Conservation (phyloP, 1,140 invertebrate genomes). For the Hypothenemus hampei region DNA sequence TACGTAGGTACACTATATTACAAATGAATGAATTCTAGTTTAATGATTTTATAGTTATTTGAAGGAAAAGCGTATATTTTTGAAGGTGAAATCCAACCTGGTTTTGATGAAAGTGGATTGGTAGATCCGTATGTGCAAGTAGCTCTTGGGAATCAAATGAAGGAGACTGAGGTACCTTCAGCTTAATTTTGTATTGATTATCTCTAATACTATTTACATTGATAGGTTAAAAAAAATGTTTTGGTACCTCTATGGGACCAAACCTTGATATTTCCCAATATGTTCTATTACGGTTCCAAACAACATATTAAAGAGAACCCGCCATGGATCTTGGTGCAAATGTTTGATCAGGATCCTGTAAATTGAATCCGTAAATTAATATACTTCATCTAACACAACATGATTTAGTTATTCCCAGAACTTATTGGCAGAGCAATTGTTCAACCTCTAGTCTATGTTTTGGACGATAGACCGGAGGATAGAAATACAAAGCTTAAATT, state of each 20-base stretch:
- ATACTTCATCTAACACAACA: not conserved
- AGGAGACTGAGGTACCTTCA: conserved; percentile 37
- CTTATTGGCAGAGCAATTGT: conserved; percentile 52
- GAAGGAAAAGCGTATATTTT: conserved; percentile 56
- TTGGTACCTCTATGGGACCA: conserved; percentile 59
- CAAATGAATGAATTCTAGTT: not conserved
- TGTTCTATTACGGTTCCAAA: conserved; percentile 48
- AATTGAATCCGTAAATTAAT: not conserved
- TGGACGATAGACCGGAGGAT: conserved; percentile 46
- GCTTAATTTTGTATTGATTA: not conserved
- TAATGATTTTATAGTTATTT: conserved; percentile 43
- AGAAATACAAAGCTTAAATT: conserved; percentile 53
- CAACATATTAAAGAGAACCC: conserved; percentile 49
- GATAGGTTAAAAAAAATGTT: conserved; percentile 25
- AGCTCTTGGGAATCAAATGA: conserved; percentile 43
- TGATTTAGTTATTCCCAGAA: conserved; percentile 48
- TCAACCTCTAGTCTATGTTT: conserved; percentile 40
- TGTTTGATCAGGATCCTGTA: conserved; percentile 43
- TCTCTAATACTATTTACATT: not conserved
- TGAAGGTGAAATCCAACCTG: conserved; percentile 56
- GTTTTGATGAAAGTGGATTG: conserved; percentile 49
- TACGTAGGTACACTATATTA: conserved; percentile 11
- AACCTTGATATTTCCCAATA: conserved; percentile 49
- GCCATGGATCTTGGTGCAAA: conserved; percentile 46
- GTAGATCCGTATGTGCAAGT: conserved; percentile 51